Evolutionary conservation across 2,797 vertebrate genomes (phyloP).

Genomic region (Amblyopsis hoosieri): DNA sequence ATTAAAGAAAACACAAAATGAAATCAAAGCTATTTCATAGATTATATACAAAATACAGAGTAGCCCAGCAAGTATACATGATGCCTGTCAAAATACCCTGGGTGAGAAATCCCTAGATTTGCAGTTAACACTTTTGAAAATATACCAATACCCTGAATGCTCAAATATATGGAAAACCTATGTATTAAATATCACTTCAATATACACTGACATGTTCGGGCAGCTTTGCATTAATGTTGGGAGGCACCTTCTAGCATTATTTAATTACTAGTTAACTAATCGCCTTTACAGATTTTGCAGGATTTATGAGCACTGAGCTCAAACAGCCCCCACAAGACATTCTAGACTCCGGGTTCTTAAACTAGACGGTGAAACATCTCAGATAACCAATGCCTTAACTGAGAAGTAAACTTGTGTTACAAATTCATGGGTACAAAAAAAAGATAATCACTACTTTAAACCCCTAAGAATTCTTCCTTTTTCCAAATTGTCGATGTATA

Average conservation of each 20-base stretch:
- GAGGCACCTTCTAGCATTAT: not conserved
- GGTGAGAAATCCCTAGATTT: constrained; percentile 18
- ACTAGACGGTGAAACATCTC: too few relatives aligned
- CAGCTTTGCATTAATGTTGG: not conserved
- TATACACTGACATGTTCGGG: not conserved
- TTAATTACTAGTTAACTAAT: not conserved
- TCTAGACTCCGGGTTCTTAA: too few relatives aligned
- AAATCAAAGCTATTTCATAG: constrained; percentile 49
- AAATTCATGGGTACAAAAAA: not conserved
- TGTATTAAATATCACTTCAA: not conserved
- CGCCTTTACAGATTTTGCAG: not conserved
- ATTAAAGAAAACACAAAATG: constrained; percentile 29
- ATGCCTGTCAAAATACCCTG: constrained; percentile 33
- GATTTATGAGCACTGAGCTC: too few relatives aligned
- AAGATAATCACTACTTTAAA: constrained; percentile 16
- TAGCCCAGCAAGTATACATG: constrained; percentile 32
- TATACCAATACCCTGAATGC: not conserved
- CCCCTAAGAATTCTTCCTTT: constrained; percentile 1
- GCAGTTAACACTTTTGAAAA: constrained; percentile 32
- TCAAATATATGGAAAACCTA: not conserved
- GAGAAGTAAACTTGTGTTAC: not conserved
- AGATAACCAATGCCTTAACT: not conserved
- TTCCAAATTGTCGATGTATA: not conserved
- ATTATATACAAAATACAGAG: constrained; percentile 58
- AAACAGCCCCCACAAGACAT: not conserved